phyloP scores from a whole-genome alignment of 2,113 vertebrate genomes.

The Erpornis zantholeuca region DNA sequence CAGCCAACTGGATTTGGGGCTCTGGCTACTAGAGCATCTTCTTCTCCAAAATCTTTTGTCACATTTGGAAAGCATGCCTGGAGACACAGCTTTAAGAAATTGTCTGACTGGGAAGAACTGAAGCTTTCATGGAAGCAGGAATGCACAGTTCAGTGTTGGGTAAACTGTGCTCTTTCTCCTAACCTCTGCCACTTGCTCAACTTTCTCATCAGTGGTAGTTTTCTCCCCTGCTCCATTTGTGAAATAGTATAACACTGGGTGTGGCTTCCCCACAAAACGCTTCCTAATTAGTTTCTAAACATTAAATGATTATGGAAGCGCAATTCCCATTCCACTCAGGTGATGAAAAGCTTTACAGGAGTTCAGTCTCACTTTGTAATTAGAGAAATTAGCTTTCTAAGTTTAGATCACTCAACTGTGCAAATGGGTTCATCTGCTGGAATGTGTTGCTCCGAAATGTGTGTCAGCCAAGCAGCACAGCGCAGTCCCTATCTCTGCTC shows the following conservation, averaged over 20 bases:
- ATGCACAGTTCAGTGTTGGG: not conserved
- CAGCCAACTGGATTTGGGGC: not conserved
- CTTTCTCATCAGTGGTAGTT: not conserved
- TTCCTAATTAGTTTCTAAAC: conserved; percentile 56
- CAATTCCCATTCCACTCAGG: conserved; percentile 63
- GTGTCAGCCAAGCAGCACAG: conserved; percentile 27
- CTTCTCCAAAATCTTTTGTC: not conserved
- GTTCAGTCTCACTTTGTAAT: conserved; percentile 73
- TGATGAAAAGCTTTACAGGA: conserved; percentile 68
- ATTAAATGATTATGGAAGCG: conserved; percentile 48
- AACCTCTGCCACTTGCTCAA: not conserved
- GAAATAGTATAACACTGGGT: conserved; percentile 21
- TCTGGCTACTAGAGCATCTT: not conserved
- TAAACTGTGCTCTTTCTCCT: not conserved
- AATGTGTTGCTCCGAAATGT: conserved; percentile 46
- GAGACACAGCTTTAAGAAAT: not conserved
- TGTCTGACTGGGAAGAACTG: not conserved
- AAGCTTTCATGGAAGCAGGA: not conserved
- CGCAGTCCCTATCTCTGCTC: conserved; percentile 52
- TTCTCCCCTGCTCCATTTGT: conserved; percentile 12
- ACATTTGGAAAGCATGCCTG: not conserved
- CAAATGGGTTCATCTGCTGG: conserved; percentile 63
- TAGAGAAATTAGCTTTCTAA: conserved; percentile 73
- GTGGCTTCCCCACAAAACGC: conserved; percentile 5
- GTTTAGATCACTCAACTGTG: conserved; percentile 72